phyloP scores from a whole-genome alignment of 30 jellyfish, hydroid and myxozoan genomes.

The Sanderia malayensis region DNA sequence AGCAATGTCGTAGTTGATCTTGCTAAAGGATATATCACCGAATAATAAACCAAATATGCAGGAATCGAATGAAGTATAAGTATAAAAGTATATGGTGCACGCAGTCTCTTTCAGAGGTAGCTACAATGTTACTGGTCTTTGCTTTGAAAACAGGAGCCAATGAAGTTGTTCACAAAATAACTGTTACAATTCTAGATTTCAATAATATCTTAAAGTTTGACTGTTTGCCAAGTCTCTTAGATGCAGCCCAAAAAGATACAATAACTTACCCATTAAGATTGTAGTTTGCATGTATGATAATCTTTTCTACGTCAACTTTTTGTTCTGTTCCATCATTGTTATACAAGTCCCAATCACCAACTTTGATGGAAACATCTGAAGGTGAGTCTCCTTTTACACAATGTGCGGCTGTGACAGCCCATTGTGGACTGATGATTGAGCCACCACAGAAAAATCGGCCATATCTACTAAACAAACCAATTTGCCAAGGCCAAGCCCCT shows the following conservation, averaged over 20 bases:
- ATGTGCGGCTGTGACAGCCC: slow-evolving; percentile 12
- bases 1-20: slow-evolving; percentile 54
- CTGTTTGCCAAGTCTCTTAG: neutral
- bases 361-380: slow-evolving; percentile 5
- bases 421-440: slow-evolving; percentile 3
- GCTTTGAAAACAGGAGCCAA: no score
- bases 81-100: no score
- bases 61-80: no score
- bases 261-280: neutral
- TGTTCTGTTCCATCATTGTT: slow-evolving; percentile 46
- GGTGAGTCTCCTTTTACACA: slow-evolving; percentile 5
- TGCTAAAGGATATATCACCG: neutral
- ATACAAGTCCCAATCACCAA: slow-evolving; percentile 30
- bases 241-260: neutral
- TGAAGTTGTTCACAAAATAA: neutral
- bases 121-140: no score
- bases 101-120: no score
- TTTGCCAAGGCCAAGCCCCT: slow-evolving; percentile 77
- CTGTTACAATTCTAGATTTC: neutral
- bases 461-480: slow-evolving; percentile 16
- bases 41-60: no score
- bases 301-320: slow-evolving; percentile 26
- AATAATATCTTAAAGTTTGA: neutral
- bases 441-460: slow-evolving; percentile 2
- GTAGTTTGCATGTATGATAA: slow-evolving; percentile 15